These are phyloP conservation scores for Chydorus sphaericus DNA, from an alignment of 2,888 invertebrate species.

Conservation along the genomic window DNA sequence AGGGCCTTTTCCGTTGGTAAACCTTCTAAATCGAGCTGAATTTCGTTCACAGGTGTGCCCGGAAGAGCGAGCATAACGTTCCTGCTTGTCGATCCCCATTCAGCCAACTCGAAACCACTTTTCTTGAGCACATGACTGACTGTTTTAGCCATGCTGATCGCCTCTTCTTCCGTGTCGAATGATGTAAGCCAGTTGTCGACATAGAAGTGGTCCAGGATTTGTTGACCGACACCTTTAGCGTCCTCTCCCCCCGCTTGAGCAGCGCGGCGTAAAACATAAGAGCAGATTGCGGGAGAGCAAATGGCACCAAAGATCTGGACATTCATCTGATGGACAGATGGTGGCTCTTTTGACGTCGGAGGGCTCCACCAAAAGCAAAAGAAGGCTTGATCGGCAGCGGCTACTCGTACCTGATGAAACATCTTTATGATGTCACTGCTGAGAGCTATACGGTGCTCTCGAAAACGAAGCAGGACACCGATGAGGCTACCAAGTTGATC, in stretches of 20 bases:
- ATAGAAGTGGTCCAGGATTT: slow-evolving; percentile 16
- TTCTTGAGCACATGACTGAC: not conserved
- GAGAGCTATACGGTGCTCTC: slow-evolving; percentile 14
- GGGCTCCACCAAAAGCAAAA: slow-evolving; percentile 18
- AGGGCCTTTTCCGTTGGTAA: slow-evolving; percentile 4
- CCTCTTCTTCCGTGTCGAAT: slow-evolving; percentile 6
- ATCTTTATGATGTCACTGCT: slow-evolving; percentile 17
- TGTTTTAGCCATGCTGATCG: not conserved
- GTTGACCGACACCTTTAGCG: slow-evolving; percentile 16
- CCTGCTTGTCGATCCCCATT: slow-evolving; percentile 4
- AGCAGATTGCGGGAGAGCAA: slow-evolving; percentile 1
- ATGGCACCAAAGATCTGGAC: slow-evolving; percentile 6
- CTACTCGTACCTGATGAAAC: slow-evolving; percentile 16
- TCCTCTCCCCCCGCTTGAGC: slow-evolving; percentile 13
- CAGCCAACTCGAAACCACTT: slow-evolving; percentile 16
- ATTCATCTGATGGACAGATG: slow-evolving; percentile 5
- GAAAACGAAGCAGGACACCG: slow-evolving; percentile 16
- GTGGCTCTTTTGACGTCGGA: slow-evolving; percentile 1
- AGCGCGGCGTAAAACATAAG: slow-evolving; percentile 12
- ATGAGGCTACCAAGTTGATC: slow-evolving; percentile 14
- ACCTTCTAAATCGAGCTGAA: slow-evolving; percentile 14
- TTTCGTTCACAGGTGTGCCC: slow-evolving; percentile 9
- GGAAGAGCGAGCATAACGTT: slow-evolving; percentile 1
- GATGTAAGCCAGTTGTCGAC: slow-evolving; percentile 18
- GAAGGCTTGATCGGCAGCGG: slow-evolving; percentile 9